phyloP scores from a whole-genome alignment of 2,888 invertebrate species.

The Diarsia dahlii region DNA sequence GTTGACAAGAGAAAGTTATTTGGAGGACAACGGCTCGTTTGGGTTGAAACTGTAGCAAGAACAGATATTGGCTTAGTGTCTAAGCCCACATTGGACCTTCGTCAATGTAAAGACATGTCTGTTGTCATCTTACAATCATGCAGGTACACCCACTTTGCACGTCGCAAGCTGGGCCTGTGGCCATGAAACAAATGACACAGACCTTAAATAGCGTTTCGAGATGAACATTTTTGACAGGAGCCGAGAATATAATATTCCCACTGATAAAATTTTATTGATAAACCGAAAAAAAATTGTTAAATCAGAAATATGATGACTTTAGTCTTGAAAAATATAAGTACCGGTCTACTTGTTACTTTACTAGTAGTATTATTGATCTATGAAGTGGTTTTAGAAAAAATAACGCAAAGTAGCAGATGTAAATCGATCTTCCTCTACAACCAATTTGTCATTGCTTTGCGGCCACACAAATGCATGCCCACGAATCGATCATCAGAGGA shows the following conservation, averaged over 20 bases:
- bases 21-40: slow-evolving; percentile 61
- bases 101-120: slow-evolving; percentile 57
- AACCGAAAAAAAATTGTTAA: too few species aligned
- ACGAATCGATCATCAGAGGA: slow-evolving; percentile 38
- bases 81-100: slow-evolving; percentile 59
- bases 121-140: slow-evolving; percentile 62
- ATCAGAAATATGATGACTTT: background rate
- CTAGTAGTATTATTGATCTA: too few species aligned
- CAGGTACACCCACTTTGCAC: slow-evolving; percentile 48
- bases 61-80: slow-evolving; percentile 51
- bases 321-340: too few species aligned
- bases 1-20: slow-evolving; percentile 65
- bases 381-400: too few species aligned
- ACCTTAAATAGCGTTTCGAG: background rate
- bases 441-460: background rate
- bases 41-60: slow-evolving; percentile 46
- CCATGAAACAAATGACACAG: slow-evolving; percentile 35
- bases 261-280: too few species aligned
- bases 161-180: slow-evolving; percentile 26
- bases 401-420: background rate
- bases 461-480: slow-evolving; percentile 35
- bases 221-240: background rate
- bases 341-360: too few species aligned
- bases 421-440: background rate
- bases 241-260: background rate